These are phyloP conservation scores for Zeugodacus cucurbitae DNA, from an alignment of 1,140 invertebrate species.

Conservation along the genomic window DNA sequence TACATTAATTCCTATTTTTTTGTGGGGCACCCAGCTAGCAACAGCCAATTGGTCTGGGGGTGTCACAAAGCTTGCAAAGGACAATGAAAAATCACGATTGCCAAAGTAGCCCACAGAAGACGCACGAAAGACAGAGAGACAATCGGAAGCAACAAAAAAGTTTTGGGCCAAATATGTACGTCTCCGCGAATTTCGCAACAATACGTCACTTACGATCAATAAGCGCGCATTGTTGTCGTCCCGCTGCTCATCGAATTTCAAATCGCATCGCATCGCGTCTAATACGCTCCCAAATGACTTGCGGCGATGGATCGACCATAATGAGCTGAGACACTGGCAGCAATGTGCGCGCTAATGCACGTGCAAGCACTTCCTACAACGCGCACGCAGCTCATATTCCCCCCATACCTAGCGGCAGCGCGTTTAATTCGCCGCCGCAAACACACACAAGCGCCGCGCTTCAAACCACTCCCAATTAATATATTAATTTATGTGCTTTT, in stretches of 20 bases:
- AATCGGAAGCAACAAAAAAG: background rate
- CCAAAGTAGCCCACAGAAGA: background rate
- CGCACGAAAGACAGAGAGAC: background rate
- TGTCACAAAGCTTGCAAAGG: background rate
- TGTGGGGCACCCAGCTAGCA: background rate
- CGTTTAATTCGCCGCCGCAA: background rate
- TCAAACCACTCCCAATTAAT: slow-evolving; percentile 15
- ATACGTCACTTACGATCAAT: background rate
- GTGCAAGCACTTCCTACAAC: slow-evolving; percentile 21
- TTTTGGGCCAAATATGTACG: background rate
- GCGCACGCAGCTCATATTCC: background rate
- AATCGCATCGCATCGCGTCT: slow-evolving; percentile 5
- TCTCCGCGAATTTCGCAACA: background rate
- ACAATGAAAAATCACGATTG: no score
- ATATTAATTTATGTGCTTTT: slow-evolving; percentile 38
- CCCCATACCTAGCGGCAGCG: background rate
- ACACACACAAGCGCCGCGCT: background rate
- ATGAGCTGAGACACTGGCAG: background rate
- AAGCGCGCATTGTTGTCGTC: background rate
- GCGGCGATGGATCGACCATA: background rate
- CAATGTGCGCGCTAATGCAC: background rate
- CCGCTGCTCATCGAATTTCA: slow-evolving; percentile 24
- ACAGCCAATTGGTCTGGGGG: background rate
- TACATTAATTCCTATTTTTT: background rate
- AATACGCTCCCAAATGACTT: slow-evolving; percentile 28